phyloP scores from a whole-genome alignment of 2,797 vertebrate genomes.

The Scyliorhinus canicula region DNA sequence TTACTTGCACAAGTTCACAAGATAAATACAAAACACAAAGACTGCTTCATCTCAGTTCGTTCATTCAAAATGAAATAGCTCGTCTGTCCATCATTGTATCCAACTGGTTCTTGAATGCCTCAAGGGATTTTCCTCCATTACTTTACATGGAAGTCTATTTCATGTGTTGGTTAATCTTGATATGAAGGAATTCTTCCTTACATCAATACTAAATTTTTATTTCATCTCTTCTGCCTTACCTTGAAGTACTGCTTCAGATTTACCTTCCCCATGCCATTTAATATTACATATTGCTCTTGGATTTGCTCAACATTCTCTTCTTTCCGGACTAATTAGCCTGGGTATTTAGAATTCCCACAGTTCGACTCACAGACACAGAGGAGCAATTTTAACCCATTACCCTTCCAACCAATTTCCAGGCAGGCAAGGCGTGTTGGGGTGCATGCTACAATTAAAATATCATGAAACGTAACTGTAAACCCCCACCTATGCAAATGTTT shows the following conservation, averaged over 20 bases:
- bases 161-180: slow-evolving; percentile 9
- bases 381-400: neutral
- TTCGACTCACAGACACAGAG: neutral
- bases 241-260: neutral
- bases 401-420: neutral
- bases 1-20: neutral
- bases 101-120: neutral
- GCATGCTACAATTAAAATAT: neutral
- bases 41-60: neutral
- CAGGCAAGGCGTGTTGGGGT: neutral
- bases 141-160: neutral
- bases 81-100: neutral
- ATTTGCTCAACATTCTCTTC: neutral
- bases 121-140: neutral
- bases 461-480: neutral
- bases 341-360: neutral
- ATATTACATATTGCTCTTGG: neutral
- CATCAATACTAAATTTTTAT: neutral
- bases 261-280: neutral
- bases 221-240: neutral
- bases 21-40: neutral
- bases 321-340: neutral
- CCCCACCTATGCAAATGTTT: neutral
- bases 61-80: neutral
- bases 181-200: neutral